Evolutionary conservation across 2,888 invertebrate species (phyloP).

Genomic region (Cerceris ruficornis): DNA sequence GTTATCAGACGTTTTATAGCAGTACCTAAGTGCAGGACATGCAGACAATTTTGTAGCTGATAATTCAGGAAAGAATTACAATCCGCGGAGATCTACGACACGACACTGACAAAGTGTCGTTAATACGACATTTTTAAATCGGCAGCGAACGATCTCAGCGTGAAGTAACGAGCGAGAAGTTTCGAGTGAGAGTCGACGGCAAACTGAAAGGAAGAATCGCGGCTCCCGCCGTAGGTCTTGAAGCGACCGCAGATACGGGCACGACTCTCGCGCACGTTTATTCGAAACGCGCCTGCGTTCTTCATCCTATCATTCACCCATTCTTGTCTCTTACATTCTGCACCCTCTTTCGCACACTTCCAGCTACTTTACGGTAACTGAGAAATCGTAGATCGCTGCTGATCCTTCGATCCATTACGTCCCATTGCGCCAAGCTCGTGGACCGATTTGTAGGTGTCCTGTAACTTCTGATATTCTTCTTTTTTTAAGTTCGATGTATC

Average conservation of each 20-base stretch:
- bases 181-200: slow-evolving; percentile 54
- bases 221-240: slow-evolving; percentile 57
- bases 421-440: neutral
- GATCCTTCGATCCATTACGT: slow-evolving; percentile 37
- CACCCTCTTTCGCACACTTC: slow-evolving; percentile 5
- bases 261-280: slow-evolving; percentile 35
- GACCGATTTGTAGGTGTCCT: too few relatives aligned
- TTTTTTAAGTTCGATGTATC: neutral
- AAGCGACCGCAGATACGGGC: slow-evolving; percentile 27
- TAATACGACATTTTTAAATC: neutral
- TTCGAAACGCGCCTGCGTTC: slow-evolving; percentile 58
- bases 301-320: slow-evolving; percentile 14
- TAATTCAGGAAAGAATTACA: too few relatives aligned
- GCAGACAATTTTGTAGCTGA: too few relatives aligned
- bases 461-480: neutral
- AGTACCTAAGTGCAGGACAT: too few relatives aligned
- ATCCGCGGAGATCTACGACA: neutral
- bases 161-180: slow-evolving; percentile 40
- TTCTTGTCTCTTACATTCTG: slow-evolving; percentile 4
- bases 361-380: neutral
- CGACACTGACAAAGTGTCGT: neutral
- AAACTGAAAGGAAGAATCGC: slow-evolving; percentile 62
- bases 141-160: neutral
- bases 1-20: too few relatives aligned
- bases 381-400: slow-evolving; percentile 25